These are phyloP conservation scores for Elymnias hypermnestra DNA, from an alignment of 1,140 invertebrate species.

Conservation along the genomic window DNA sequence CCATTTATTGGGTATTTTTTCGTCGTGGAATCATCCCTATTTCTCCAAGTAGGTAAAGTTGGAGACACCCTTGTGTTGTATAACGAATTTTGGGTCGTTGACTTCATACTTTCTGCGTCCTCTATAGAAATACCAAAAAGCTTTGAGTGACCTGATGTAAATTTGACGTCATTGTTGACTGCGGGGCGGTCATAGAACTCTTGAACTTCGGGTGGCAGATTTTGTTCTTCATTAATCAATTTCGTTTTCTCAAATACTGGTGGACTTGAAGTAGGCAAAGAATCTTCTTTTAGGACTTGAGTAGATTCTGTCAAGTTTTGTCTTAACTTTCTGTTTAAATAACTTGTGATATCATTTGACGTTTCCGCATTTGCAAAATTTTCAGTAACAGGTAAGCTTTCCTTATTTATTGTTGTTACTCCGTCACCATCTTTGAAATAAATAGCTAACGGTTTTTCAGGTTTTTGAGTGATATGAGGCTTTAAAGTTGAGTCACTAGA, in stretches of 20 bases:
- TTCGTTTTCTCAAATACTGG: conserved; percentile 7
- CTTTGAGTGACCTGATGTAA: conserved; percentile 79
- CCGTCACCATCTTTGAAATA: conserved; percentile 52
- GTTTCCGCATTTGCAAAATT: conserved; percentile 50
- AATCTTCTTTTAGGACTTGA: too few relatives aligned
- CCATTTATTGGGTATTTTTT: conserved; percentile 63
- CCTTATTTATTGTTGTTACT: conserved; percentile 37
- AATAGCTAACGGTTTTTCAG: conserved; percentile 59
- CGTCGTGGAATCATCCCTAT: conserved; percentile 51
- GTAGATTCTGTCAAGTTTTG: too few relatives aligned
- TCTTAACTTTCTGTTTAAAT: conserved; percentile 26
- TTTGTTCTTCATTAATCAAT: conserved; percentile 20
- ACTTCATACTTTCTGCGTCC: conserved; percentile 74
- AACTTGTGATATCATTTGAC: conserved; percentile 32
- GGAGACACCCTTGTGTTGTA: conserved; percentile 77
- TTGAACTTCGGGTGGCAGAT: conserved; percentile 35
- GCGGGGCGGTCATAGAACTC: conserved; percentile 34
- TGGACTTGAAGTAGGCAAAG: neutral
- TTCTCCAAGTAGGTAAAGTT: conserved; percentile 74
- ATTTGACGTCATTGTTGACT: conserved; percentile 48
- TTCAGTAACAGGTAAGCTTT: conserved; percentile 38
- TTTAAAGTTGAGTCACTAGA: conserved; percentile 52
- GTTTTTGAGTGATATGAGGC: conserved; percentile 65
- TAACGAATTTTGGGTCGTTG: conserved; percentile 67
- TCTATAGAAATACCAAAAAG: conserved; percentile 78